Percentiles rank a stretch among this genome's conserved stretches.
Conservation (phyloP, 2,797 vertebrate genomes). For the Peromyscus aztecus region DNA sequence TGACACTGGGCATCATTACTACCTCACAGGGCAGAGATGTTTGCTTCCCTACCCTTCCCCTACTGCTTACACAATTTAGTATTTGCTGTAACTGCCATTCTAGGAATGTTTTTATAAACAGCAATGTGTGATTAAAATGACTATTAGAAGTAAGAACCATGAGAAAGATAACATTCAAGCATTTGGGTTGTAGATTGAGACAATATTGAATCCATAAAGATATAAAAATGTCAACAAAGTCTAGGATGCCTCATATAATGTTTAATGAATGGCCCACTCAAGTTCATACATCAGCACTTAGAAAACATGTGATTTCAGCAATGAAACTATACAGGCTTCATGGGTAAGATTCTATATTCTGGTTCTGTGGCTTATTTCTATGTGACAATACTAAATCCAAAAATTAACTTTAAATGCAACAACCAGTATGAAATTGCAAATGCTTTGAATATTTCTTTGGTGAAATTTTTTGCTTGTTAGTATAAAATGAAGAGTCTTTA, state of each 20-base stretch:
- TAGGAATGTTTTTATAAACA: not conserved
- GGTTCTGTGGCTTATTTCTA: not conserved
- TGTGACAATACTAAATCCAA: not conserved
- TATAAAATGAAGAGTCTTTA: not conserved
- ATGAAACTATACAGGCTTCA: not conserved
- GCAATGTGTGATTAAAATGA: not conserved
- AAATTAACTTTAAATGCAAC: not conserved
- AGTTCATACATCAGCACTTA: not conserved
- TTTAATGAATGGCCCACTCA: not conserved
- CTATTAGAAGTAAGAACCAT: not conserved
- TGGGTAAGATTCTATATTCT: not conserved
- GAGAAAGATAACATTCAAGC: not conserved
- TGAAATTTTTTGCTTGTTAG: not conserved
- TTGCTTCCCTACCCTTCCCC: not conserved
- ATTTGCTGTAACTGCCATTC: not conserved
- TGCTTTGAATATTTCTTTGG: slow-evolving; percentile 30
- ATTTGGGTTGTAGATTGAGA: not conserved
- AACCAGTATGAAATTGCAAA: not conserved
- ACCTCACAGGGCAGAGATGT: not conserved
- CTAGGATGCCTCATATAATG: not conserved
- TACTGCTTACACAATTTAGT: slow-evolving; percentile 3
- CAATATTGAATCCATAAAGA: not conserved
- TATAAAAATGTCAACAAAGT: not conserved
- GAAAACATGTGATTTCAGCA: not conserved
- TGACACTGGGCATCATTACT: not conserved